Base-by-base conservation (phyloP, 2,888 invertebrate genomes). In the Brenthis hecate region DNA sequence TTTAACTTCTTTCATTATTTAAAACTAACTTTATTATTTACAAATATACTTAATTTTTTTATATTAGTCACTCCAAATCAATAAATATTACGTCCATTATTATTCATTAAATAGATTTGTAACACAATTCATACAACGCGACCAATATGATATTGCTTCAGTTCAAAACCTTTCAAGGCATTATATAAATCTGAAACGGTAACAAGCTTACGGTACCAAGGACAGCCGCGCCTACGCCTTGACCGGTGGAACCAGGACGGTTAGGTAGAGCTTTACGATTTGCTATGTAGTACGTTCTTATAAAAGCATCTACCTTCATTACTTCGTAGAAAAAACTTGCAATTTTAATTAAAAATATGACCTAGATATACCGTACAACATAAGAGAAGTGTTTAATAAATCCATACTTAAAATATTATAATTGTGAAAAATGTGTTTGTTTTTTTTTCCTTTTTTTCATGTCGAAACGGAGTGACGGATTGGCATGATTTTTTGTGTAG, bases 161-260 rank as follows among this genome's bases (percentile, higher is more conserved):
- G 51, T 36, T 51, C 53, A 16, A 14, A 53, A n/a, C 6, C 16
- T 53, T 53, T 14, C 4, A 53, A 14, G 19, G 23, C 28, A 16
- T 16, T 43, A 11, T 43, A 43, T 55, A 48, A 60, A 60, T 60
- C 54, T n/a, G 28, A 55, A 54, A 47, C 47, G 60, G 47, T n/a
- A 50, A 32, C 28, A 57, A 57, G 65, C 32, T 53, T 8, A 36
- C 53, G 13, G 60, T 28, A 47, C 28, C 58, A 69, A 66, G 72
- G 69, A 63, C 67, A 23, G 64, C 58, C 73, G 43, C 72, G 55
- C 72, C 68, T 68, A 53, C 50, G 47, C 73, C 73, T 72, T 73
- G 73, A 73, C 73, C 73, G 66, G 58, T 14, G 62, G 62, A 70
- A 72, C 55, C 71, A 65, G 72, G 71, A 43, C 69, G 65, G 47